Base-by-base conservation (phyloP, 1,140 invertebrate genomes). In the Trinorchestia longiramus region DNA sequence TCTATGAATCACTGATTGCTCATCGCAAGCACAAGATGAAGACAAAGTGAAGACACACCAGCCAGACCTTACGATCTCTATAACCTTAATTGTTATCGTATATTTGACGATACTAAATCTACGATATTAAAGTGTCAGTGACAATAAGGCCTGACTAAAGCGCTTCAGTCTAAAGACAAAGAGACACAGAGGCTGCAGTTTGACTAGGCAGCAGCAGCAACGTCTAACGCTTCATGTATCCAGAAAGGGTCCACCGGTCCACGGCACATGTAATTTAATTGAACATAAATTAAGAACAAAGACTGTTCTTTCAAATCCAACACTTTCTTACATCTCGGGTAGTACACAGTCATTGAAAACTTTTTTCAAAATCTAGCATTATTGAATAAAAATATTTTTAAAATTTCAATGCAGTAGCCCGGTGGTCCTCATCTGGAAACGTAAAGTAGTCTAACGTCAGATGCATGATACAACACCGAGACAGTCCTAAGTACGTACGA, bases 1-100 rank as follows among this genome's bases (percentile, higher is more conserved):
- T 47, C 43, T 94, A 94, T 94, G 41, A 94, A 94, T 94, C 92
- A 94, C 92, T 94, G 92, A 94, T 94, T 94, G 92, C 92, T 94
- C 92, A 17, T 94, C 92, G 92, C 92, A 94, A 94, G 92, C 92
- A 94, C 92, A 94, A 90, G 88, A 90, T 42, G 88, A 43, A 94
- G 44, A 94, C 92, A 94, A 94, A 94, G 92, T 0, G 92, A 94
- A 94, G 92, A 94, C 92, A 40, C 92, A 6, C 40, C 41, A 40
- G 62, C 62, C 62, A 77, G 62, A 77, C 62, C 62, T 77, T 36
- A 77, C 62, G 3, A 36, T 77, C 62, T 77, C 28, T 19, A 36
- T 15, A 77, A 77, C 62, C 62, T 77, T 77, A 77, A 77, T 77
- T 77, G 36, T 77, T 77, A 77, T 77, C 62, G 62, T 77, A 77